Base-by-base conservation (phyloP, 1,140 invertebrate genomes). In the Drosophila bifasciata region DNA sequence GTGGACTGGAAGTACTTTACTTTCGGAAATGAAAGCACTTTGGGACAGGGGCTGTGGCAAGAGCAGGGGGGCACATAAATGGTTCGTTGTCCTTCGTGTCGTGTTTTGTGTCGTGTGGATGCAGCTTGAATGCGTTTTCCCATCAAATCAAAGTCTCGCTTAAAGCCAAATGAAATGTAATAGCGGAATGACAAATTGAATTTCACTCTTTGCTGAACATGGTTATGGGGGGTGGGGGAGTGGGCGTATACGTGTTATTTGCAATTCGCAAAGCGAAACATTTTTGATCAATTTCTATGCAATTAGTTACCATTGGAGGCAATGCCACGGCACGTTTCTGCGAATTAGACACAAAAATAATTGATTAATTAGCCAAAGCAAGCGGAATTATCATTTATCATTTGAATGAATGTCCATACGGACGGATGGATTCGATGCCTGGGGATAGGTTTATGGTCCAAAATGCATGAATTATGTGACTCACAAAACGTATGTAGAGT, bases 191-290 rank as follows among this genome's bases (percentile, higher is more conserved):
- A 51, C 80, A 77, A 85, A 78, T 85, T 77, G 49, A 85, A 85
- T 85, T 86, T 85, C 69, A 64, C 81, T 81, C 50, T 52, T 67
- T 52, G 52, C 28, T 43, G 43, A 51, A 46, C 50, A 21, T 11
- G 16, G 23, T 36, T 1, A 19, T 19, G 6, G 11, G 19, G n/a
- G 8, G 25, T 3, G 23, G 15, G 46, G 1, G 11, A 53, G 7
- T 15, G 28, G 15, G 59, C 76, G 80, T 85, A 84, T 85, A 72
- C 80, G 80, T 80, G 72, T 40, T 79, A 79, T 72, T 72, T 72
- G 67, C 13, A n/a, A 55, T 46, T 67, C 23, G 49, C 32, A 40
- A 40, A 68, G 62, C 63, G 62, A 17, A 68, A 68, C 23, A 48
- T 41, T 68, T 56, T 68, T 56, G 66, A 68, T 50, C 68, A 63